A percentile compares a stretch with the other conserved stretches of the same genome.
These are phyloP conservation scores for Cerastis leucographa DNA, from an alignment of 2,888 invertebrate species.

Conservation along the genomic window DNA sequence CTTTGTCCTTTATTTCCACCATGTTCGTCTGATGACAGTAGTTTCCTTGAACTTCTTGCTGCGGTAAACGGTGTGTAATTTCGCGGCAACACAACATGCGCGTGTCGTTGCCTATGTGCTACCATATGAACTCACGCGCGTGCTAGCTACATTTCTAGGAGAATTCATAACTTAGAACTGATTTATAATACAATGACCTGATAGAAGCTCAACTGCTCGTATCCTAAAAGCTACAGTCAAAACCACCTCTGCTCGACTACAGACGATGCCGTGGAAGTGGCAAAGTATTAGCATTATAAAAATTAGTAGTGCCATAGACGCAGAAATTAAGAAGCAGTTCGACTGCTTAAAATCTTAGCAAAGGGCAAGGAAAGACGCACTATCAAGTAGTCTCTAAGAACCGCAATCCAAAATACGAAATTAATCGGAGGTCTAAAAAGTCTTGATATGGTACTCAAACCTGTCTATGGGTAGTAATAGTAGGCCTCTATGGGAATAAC, in stretches of 20 bases:
- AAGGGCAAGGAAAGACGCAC: neutral
- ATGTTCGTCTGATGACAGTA: conserved; percentile 25
- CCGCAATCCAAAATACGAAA: no score
- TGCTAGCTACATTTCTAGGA: neutral
- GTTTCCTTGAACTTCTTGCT: conserved; percentile 74
- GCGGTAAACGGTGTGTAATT: conserved; percentile 58
- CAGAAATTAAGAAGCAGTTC: no score
- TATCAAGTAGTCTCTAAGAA: neutral
- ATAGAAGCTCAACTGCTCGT: neutral
- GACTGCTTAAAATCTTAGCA: neutral
- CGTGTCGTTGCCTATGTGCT: conserved; percentile 31
- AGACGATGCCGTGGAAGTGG: no score
- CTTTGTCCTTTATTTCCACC: conserved; percentile 30
- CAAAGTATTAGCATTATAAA: no score
- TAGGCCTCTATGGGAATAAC: neutral
- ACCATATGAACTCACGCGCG: conserved; percentile 45
- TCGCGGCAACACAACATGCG: conserved; percentile 59
- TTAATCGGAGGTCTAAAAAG: neutral
- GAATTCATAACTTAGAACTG: neutral
- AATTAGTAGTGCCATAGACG: no score
- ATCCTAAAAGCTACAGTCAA: neutral
- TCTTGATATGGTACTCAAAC: neutral
- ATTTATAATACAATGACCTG: neutral
- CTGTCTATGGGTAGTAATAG: neutral
- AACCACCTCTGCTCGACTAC: no score